A percentile compares a stretch with the other conserved stretches of the same genome.
These are phyloP conservation scores for Neodiprion pinetum DNA, from an alignment of 1,140 invertebrate genomes.

Conservation along the genomic window DNA sequence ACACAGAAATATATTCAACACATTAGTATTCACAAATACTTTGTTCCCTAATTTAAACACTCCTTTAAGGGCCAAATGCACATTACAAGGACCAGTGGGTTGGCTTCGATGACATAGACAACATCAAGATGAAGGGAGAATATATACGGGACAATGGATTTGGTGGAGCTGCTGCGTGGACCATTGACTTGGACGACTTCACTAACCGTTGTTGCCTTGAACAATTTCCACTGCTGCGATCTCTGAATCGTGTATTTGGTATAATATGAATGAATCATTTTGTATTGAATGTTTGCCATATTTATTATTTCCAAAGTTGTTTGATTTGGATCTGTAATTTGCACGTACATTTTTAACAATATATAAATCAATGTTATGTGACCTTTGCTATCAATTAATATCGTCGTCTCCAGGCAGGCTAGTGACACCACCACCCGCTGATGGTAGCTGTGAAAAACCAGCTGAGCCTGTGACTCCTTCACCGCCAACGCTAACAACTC, in stretches of 20 bases:
- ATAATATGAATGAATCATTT: constrained; percentile 13
- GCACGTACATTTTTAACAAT: background rate
- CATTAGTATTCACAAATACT: background rate
- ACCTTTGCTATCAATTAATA: background rate
- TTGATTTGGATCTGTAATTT: background rate
- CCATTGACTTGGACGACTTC: constrained; percentile 91
- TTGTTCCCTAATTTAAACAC: constrained; percentile 5
- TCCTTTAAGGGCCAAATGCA: constrained; percentile 74
- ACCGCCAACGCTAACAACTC: constrained; percentile 73
- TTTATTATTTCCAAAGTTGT: background rate
- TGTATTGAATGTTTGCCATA: background rate
- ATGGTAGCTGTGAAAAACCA: constrained; percentile 70
- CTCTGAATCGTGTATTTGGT: constrained; percentile 77
- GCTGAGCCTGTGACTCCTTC: constrained; percentile 72
- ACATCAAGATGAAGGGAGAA: constrained; percentile 77
- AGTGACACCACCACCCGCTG: constrained; percentile 61
- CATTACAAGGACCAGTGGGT: constrained; percentile 87
- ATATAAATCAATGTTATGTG: constrained; percentile 16
- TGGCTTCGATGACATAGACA: constrained; percentile 84
- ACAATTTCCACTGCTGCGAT: constrained; percentile 76
- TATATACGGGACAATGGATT: constrained; percentile 75
- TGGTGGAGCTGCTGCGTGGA: constrained; percentile 88
- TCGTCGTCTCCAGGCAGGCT: constrained; percentile 55
- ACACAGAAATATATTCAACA: no score
- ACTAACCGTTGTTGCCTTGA: constrained; percentile 81